Evolutionary conservation across 2,113 vertebrate genomes (phyloP).

Genomic region (Ranitomeya variabilis): DNA sequence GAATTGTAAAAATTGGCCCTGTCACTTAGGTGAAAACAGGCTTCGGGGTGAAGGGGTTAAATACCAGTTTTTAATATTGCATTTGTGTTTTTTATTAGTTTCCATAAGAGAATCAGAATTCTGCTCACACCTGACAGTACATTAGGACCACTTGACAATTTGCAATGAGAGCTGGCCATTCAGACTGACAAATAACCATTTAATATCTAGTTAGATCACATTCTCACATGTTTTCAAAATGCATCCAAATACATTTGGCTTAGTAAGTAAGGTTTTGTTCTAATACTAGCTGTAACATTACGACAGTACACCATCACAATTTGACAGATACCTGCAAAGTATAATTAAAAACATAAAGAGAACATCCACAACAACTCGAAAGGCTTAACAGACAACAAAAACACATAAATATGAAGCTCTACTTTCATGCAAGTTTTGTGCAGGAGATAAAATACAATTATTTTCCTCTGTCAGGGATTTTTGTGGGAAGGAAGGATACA

Average conservation of each 20-base stretch:
- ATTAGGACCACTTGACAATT: neutral
- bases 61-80: no score
- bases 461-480: no score
- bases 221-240: neutral
- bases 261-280: neutral
- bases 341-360: neutral
- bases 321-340: neutral
- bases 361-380: neutral
- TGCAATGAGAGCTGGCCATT: neutral
- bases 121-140: neutral
- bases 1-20: no score
- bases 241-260: conserved; percentile 13
- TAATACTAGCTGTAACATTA: neutral
- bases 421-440: neutral
- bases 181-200: neutral
- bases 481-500: no score
- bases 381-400: neutral
- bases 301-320: neutral
- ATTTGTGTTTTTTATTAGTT: no score
- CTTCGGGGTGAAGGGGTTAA: no score
- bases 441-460: neutral
- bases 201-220: neutral
- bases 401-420: neutral
- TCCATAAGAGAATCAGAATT: neutral
- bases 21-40: no score